Conservation (phyloP, 2,113 vertebrate genomes). For the Seriola dumerili region DNA sequence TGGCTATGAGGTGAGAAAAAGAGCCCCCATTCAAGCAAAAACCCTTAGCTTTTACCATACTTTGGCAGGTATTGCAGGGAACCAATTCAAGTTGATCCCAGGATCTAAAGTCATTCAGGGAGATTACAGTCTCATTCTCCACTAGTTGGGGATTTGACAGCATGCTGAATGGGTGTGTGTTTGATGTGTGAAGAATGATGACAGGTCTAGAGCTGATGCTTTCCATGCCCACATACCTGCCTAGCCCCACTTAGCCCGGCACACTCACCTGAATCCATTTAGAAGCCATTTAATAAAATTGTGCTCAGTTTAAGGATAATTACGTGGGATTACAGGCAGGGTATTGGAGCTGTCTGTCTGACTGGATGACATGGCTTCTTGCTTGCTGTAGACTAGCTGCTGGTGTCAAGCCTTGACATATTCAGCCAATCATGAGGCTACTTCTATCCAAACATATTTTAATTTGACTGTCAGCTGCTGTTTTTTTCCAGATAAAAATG, state of each 20-base stretch:
- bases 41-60: slow-evolving; percentile 9
- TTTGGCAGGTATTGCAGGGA: slow-evolving; percentile 36
- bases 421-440: slow-evolving; percentile 15
- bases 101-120: slow-evolving; percentile 66
- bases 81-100: slow-evolving; percentile 67
- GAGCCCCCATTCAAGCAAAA: not conserved
- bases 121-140: slow-evolving; percentile 67
- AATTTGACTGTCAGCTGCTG: not conserved
- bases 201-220: slow-evolving; percentile 72
- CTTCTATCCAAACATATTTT: slow-evolving; percentile 1
- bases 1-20: slow-evolving; percentile 92
- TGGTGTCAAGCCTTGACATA: slow-evolving; percentile 32
- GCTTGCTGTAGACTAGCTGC: slow-evolving; percentile 21
- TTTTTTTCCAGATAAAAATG: slow-evolving; percentile 6
- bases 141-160: slow-evolving; percentile 54
- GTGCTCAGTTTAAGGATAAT: slow-evolving; percentile 84
- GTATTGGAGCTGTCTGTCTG: slow-evolving; percentile 61
- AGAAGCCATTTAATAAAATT: slow-evolving; percentile 82
- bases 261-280: slow-evolving; percentile 85
- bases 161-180: slow-evolving; percentile 54
- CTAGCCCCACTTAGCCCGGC: slow-evolving; percentile 12
- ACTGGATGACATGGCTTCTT: slow-evolving; percentile 31
- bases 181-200: slow-evolving; percentile 80
- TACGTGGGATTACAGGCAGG: slow-evolving; percentile 76
- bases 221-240: slow-evolving; percentile 75